These are phyloP conservation scores for Manacus vitellinus DNA, from an alignment of 2,113 vertebrate genomes.

Conservation along the genomic window DNA sequence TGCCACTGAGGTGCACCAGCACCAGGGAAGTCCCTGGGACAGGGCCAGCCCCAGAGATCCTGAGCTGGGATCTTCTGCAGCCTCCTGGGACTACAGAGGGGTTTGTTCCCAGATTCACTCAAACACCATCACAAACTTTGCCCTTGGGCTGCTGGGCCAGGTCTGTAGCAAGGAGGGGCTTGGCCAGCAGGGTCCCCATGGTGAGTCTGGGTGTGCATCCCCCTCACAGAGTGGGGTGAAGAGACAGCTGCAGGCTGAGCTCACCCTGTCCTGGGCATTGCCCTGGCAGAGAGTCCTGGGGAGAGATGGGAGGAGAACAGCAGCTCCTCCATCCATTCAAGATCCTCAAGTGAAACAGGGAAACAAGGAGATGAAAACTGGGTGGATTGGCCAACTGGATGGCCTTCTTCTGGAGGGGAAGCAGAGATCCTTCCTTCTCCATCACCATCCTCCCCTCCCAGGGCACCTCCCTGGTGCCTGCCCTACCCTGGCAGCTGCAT, in stretches of 20 bases:
- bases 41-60: neutral
- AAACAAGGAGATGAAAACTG: neutral
- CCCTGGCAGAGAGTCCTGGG: neutral
- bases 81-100: neutral
- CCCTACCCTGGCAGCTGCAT: neutral
- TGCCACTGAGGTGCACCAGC: neutral
- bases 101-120: neutral
- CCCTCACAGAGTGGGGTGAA: neutral
- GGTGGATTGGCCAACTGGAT: neutral
- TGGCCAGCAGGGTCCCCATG: neutral
- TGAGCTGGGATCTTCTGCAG: neutral
- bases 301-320: neutral
- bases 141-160: neutral
- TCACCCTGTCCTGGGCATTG: neutral
- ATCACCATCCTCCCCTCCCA: neutral
- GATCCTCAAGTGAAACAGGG: neutral
- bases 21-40: neutral
- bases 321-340: neutral
- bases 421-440: neutral
- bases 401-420: neutral
- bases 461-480: neutral
- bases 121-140: neutral
- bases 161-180: neutral
- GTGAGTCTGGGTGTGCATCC: neutral
- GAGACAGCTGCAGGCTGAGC: neutral